Conservation (phyloP, 2,113 vertebrate genomes). For the Stegastes partitus region DNA sequence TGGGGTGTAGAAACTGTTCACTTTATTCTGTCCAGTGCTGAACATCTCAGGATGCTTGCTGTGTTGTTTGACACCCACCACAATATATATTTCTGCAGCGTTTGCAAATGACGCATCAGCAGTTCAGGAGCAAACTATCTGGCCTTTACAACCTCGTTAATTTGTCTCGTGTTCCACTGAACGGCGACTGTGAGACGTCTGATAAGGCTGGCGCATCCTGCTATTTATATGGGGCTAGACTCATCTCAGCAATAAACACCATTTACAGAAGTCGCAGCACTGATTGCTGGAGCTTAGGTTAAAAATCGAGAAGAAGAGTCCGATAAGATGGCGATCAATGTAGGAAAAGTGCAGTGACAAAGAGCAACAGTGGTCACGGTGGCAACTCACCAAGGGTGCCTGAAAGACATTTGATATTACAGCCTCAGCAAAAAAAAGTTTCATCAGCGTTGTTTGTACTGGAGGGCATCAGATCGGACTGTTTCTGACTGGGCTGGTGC, state of each 20-base stretch:
- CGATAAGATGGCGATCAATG: background rate
- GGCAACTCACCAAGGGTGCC: background rate
- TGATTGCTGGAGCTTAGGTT: background rate
- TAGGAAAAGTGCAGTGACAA: background rate
- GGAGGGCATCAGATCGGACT: background rate
- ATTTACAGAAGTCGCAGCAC: background rate
- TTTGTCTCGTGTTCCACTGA: background rate
- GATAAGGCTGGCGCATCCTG: background rate
- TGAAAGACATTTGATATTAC: background rate
- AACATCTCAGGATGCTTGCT: background rate
- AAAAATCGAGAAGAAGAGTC: background rate
- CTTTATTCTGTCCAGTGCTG: background rate
- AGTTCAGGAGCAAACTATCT: background rate
- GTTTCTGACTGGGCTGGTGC: too few species aligned
- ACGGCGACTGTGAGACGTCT: background rate
- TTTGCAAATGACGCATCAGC: background rate
- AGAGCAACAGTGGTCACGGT: background rate
- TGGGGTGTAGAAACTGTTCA: too few species aligned
- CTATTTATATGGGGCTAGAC: background rate
- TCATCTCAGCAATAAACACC: background rate
- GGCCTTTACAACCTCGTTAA: background rate
- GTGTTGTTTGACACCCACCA: background rate
- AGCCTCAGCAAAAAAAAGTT: background rate
- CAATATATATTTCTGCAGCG: background rate
- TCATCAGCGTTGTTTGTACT: background rate